Base-by-base conservation (phyloP, 2,797 vertebrate genomes). In the Malurus splendens region DNA sequence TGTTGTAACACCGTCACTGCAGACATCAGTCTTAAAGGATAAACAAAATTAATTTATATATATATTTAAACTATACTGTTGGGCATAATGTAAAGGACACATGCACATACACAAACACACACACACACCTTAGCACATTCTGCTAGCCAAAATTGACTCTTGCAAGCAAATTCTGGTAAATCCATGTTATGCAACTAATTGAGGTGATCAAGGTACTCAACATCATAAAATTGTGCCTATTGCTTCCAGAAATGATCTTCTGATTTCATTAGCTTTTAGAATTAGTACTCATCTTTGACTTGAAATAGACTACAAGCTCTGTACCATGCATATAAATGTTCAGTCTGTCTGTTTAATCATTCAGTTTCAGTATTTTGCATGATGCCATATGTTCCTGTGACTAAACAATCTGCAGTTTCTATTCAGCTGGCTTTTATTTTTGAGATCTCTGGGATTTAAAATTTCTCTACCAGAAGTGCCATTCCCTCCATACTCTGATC, bases 211-310 rank as follows among this genome's bases (percentile, higher is more conserved):
- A 89, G 78, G 50, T 90, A 81, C 57, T 93, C 70, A 38, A 52
- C 55, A 70, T 90, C 55, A 70, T 82, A 68, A 93, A 93, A 91
- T 65, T 68, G 33, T 89, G 47, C 71, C 86, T 90, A 56, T 83
- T 93, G 78, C 82, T 89, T 92, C 74, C 80, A 91, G 66, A 93
- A 90, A 76, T 72, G 50, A 92, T 89, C 60, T 89, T 88, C 66
- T 92, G 86, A 96, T 95, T 95, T 94, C 92, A 95, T 96, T 95
- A 95, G 80, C 75, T 94, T 88, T 92, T 93, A 85, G 93, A 93
- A 95, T 91, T 92, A 91, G 85, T 78, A n/a, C 73, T 94, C 47
- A 27, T 90, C 80, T 95, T 81, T 90, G 66, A 92, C 84, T 95
- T 96, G 86, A 87, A 94, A 95, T 93, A 94, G 90, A 89, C 90